Percentiles rank a stretch among this genome's conserved stretches.
phyloP scores from a whole-genome alignment of 2,113 vertebrate genomes.

The Sylvia atricapilla region DNA sequence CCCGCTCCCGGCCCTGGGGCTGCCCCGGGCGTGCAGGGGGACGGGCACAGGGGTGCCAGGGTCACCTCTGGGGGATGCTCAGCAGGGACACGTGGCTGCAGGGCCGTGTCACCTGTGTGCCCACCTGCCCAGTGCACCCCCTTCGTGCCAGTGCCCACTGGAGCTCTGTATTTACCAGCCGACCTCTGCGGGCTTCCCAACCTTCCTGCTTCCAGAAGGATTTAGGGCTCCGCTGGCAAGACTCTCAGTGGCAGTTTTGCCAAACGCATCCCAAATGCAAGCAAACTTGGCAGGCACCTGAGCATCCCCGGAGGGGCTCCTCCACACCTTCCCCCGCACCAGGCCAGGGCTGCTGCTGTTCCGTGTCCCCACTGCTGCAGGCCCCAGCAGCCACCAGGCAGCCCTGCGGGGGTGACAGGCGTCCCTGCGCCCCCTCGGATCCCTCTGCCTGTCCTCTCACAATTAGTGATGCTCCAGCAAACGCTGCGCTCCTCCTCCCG shows the following conservation, averaged over 20 bases:
- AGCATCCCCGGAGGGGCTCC: neutral
- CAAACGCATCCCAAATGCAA: neutral
- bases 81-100: fast-evolving
- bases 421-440: neutral
- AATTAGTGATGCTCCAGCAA: neutral
- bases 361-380: neutral
- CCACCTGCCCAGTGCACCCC: fast-evolving
- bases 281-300: neutral
- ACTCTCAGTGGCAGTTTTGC: neutral
- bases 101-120: neutral
- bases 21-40: fast-evolving
- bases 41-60: neutral
- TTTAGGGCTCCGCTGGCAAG: neutral
- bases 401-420: neutral
- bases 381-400: neutral
- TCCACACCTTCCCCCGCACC: neutral
- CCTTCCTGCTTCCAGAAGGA: neutral
- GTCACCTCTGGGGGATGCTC: neutral
- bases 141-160: neutral
- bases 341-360: fast-evolving
- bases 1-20: neutral
- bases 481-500: neutral
- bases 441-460: neutral
- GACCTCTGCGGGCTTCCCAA: neutral
- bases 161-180: neutral